Conservation (phyloP, 2,797 vertebrate genomes). For the Dendrocincla fuliginosa region DNA sequence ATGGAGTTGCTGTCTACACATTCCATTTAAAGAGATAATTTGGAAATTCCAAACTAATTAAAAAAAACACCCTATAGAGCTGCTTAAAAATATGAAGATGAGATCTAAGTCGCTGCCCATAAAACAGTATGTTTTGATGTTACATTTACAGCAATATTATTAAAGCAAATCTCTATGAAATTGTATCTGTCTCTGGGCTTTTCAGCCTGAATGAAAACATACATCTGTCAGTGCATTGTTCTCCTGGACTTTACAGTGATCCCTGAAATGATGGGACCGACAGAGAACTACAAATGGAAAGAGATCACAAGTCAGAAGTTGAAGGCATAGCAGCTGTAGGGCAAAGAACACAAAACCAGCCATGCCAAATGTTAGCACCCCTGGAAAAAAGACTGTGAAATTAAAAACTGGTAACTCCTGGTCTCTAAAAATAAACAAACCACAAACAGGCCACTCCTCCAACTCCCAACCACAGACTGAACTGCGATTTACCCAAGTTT, state of each 20-base stretch:
- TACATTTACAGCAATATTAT: neutral
- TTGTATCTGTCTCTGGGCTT: neutral
- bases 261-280: neutral
- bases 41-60: neutral
- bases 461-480: neutral
- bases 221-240: neutral
- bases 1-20: neutral
- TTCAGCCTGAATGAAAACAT: neutral
- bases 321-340: neutral
- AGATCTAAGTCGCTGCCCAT: neutral
- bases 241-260: neutral
- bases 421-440: neutral
- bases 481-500: neutral
- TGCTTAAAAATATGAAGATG: neutral
- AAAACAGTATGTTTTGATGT: neutral
- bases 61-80: neutral
- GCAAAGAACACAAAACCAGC: neutral
- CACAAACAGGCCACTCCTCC: neutral
- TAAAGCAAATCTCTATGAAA: neutral
- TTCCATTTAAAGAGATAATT: neutral
- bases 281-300: neutral
- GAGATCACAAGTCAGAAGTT: neutral
- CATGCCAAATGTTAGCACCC: neutral
- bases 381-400: neutral
- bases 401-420: neutral